Conservation (phyloP, 2,888 invertebrate species). For the Vannuccia rotundouncinata region DNA sequence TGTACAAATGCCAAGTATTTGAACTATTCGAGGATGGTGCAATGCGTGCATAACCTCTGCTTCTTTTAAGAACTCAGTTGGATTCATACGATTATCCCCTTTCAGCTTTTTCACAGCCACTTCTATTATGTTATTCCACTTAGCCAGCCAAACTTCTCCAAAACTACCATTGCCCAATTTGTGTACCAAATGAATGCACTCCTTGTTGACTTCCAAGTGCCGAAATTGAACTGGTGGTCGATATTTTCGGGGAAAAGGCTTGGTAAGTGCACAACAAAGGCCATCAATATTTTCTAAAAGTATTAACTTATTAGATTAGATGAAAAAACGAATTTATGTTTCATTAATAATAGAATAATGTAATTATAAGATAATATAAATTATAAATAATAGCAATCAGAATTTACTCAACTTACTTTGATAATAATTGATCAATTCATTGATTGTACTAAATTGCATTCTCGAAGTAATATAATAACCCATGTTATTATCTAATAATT, state of each 20-base stretch:
- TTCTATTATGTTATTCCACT: slow-evolving; percentile 88
- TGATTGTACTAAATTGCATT: slow-evolving; percentile 84
- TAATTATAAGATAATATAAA: too few relatives aligned
- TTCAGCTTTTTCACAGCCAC: slow-evolving; percentile 94
- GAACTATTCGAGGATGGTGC: slow-evolving; percentile 67
- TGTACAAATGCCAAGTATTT: slow-evolving; percentile 81
- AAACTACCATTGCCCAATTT: slow-evolving; percentile 93
- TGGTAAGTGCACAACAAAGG: slow-evolving; percentile 83
- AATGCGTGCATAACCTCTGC: slow-evolving; percentile 55
- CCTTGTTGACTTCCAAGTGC: slow-evolving; percentile 92
- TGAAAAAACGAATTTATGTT: too few relatives aligned
- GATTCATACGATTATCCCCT: slow-evolving; percentile 60
- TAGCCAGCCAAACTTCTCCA: slow-evolving; percentile 83
- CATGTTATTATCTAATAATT: slow-evolving; percentile 73
- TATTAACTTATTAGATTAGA: too few relatives aligned
- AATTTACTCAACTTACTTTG: slow-evolving; percentile 66
- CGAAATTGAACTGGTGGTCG: slow-evolving; percentile 93
- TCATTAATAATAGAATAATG: too few relatives aligned
- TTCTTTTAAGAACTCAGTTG: background rate
- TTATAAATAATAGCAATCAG: background rate
- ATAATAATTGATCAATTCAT: slow-evolving; percentile 87
- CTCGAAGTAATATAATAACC: slow-evolving; percentile 93
- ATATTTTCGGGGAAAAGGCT: slow-evolving; percentile 81
- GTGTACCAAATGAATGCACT: slow-evolving; percentile 75
- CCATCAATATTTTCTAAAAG: slow-evolving; percentile 82